These are phyloP conservation scores for Alectura lathami DNA, from an alignment of 2,113 vertebrate species.

Conservation along the genomic window DNA sequence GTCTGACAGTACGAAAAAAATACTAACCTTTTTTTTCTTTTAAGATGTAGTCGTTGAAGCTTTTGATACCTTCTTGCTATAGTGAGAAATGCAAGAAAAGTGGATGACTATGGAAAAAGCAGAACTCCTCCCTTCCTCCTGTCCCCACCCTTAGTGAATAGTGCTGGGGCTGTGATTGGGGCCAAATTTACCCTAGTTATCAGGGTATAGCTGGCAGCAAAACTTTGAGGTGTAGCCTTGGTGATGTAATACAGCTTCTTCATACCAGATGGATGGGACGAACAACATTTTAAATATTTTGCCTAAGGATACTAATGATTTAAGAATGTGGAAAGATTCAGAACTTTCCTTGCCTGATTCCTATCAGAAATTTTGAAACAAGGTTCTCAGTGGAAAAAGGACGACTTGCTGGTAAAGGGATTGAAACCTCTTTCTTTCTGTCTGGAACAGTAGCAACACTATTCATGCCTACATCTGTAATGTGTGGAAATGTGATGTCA, in stretches of 20 bases:
- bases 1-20: conserved; percentile 57
- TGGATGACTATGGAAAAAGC: neutral
- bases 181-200: neutral
- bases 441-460: neutral
- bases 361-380: neutral
- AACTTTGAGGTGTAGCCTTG: neutral
- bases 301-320: neutral
- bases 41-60: conserved; percentile 50
- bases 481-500: neutral
- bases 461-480: neutral
- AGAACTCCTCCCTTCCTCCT: neutral
- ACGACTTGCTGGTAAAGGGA: neutral
- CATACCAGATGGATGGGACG: neutral
- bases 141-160: neutral
- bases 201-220: neutral
- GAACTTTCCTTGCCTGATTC: neutral
- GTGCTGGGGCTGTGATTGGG: neutral
- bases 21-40: neutral
- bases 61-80: conserved; percentile 27
- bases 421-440: neutral
- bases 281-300: neutral
- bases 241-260: neutral
- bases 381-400: neutral
- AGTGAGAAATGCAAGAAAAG: neutral
- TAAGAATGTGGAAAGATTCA: neutral